Percentiles rank a stretch among this genome's conserved stretches.
These are phyloP conservation scores for Microplitis deprimator DNA, from an alignment of 2,888 invertebrate genomes.

Conservation along the genomic window DNA sequence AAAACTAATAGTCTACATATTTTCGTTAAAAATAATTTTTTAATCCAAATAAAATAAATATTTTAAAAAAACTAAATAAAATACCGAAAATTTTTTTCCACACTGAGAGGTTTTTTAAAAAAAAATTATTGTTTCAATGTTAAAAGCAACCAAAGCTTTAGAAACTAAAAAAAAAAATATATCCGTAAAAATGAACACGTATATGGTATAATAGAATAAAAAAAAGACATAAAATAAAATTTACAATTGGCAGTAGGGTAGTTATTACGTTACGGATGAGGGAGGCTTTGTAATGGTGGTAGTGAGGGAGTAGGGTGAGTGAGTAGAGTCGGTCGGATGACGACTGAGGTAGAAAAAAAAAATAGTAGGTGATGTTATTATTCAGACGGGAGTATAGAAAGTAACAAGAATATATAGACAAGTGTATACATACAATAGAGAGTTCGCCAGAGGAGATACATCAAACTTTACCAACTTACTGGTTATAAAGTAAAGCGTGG, in stretches of 20 bases:
- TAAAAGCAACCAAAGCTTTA: background rate
- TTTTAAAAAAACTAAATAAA: background rate
- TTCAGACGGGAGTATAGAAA: slow-evolving; percentile 24
- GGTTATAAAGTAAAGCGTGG: slow-evolving; percentile 45
- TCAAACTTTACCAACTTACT: background rate
- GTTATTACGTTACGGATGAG: slow-evolving; percentile 19
- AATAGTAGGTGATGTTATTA: slow-evolving; percentile 29
- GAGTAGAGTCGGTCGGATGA: slow-evolving; percentile 12
- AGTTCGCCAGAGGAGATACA: background rate
- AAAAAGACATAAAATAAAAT: slow-evolving; percentile 23
- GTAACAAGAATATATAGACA: background rate
- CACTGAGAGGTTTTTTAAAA: background rate
- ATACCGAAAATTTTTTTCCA: background rate
- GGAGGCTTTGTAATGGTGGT: slow-evolving; percentile 12
- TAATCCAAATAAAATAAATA: background rate
- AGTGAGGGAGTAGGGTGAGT: background rate
- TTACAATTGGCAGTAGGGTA: slow-evolving; percentile 26
- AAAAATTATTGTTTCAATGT: background rate
- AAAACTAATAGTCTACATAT: too few species aligned
- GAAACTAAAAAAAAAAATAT: background rate
- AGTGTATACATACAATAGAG: slow-evolving; percentile 8
- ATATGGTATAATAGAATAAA: slow-evolving; percentile 5
- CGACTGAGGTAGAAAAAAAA: slow-evolving; percentile 11
- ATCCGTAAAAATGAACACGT: background rate
- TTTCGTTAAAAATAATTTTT: too few species aligned